Percentiles rank a stretch among this genome's conserved stretches.
Evolutionary conservation across 2,888 invertebrate genomes (phyloP).

Genomic region (Epistrophe grossulariae): DNA sequence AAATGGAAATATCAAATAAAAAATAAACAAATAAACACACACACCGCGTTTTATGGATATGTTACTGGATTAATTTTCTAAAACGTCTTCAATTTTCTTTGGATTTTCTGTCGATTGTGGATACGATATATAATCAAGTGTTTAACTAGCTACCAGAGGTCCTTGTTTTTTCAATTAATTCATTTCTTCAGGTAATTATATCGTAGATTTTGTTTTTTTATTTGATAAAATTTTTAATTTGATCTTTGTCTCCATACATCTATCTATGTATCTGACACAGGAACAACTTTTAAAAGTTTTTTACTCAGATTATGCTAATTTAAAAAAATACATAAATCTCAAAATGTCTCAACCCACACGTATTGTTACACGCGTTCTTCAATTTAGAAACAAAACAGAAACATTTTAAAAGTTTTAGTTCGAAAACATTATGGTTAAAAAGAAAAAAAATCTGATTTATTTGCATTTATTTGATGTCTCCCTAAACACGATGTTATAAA

Average conservation of each 20-base stretch:
- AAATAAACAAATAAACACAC: not conserved
- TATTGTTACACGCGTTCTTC: conserved; percentile 30
- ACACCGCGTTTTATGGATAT: conserved; percentile 39
- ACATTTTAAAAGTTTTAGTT: conserved; percentile 20
- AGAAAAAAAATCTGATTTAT: conserved; percentile 2
- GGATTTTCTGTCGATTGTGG: conserved; percentile 61
- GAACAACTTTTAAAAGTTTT: conserved; percentile 11
- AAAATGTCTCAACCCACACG: conserved; percentile 10
- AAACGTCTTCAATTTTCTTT: conserved; percentile 33
- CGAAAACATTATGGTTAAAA: conserved; percentile 10
- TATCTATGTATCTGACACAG: not conserved
- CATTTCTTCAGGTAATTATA: conserved; percentile 46
- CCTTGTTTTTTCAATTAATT: conserved; percentile 23
- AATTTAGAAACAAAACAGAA: not conserved
- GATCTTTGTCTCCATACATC: conserved; percentile 1
- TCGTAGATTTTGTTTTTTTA: not conserved
- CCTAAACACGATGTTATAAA: not conserved
- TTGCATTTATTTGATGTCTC: not conserved
- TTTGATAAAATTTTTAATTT: not conserved
- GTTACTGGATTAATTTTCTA: conserved; percentile 59
- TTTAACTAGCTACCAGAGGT: conserved; percentile 9
- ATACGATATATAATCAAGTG: conserved; percentile 44
- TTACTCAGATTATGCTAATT: conserved; percentile 33
- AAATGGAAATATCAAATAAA: not conserved
- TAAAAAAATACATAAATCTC: conserved; percentile 27